Evolutionary conservation across 2,797 vertebrate species (phyloP).

Genomic region (Manis crassicaudata): DNA sequence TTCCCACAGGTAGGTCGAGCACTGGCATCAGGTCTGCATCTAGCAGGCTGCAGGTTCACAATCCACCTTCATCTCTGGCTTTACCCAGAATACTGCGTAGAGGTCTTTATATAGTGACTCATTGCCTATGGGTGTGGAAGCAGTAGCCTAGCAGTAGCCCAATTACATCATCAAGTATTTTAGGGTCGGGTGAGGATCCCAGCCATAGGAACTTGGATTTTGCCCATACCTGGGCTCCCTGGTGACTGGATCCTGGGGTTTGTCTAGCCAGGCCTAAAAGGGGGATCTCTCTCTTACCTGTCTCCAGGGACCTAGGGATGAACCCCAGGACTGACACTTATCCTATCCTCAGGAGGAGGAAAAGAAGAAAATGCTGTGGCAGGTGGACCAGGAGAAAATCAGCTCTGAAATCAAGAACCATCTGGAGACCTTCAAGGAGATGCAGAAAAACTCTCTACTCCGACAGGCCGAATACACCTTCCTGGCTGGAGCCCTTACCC

Average conservation of each 20-base stretch:
- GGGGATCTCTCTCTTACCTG: background rate
- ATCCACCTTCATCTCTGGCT: too few relatives aligned
- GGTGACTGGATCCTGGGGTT: background rate
- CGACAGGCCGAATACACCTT: slow-evolving; percentile 71
- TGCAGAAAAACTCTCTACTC: background rate
- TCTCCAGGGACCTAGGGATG: background rate
- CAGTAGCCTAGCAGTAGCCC: too few relatives aligned
- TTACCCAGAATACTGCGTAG: too few relatives aligned
- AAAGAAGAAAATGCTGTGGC: slow-evolving; percentile 25
- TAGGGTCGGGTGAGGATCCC: too few relatives aligned
- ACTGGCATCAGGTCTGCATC: too few relatives aligned
- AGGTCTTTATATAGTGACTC: too few relatives aligned
- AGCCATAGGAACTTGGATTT: too few relatives aligned
- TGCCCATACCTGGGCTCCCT: background rate
- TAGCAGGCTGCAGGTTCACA: too few relatives aligned
- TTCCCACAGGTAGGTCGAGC: too few relatives aligned
- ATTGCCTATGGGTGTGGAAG: too few relatives aligned
- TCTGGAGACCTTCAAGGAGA: slow-evolving; percentile 50
- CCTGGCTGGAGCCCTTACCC: slow-evolving; percentile 73
- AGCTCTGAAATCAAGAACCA: background rate
- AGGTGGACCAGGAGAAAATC: slow-evolving; percentile 23
- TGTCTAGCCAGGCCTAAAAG: background rate
- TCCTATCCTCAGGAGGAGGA: slow-evolving; percentile 55
- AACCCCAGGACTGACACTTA: background rate
- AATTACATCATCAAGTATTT: too few relatives aligned